Percentiles rank a stretch among this genome's conserved stretches.
Conservation (phyloP, 1,140 invertebrate species). For the Drosophila dunni region DNA sequence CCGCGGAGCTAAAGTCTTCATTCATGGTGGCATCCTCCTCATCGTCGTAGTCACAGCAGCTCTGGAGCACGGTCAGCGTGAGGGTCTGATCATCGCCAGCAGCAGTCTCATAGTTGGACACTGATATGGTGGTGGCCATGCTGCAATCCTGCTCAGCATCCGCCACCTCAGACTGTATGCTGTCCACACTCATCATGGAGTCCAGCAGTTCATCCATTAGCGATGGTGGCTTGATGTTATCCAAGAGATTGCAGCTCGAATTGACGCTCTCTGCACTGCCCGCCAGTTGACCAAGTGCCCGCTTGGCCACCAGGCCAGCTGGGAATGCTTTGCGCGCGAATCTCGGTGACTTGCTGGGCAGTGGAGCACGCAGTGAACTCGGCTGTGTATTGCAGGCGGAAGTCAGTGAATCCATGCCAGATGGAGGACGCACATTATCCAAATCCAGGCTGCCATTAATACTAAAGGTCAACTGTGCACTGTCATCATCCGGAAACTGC, state of each 20-base stretch:
- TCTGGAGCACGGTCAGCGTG: constrained; percentile 71
- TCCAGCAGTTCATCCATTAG: constrained; percentile 91
- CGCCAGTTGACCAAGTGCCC: constrained; percentile 86
- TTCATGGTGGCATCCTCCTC: constrained; percentile 85
- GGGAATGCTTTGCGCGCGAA: constrained; percentile 88
- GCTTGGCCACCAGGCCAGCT: constrained; percentile 88
- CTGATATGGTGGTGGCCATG: constrained; percentile 77
- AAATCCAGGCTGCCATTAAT: constrained; percentile 87
- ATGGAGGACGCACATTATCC: constrained; percentile 92
- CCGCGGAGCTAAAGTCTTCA: constrained; percentile 87
- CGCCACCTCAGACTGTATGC: constrained; percentile 91
- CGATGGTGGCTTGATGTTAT: constrained; percentile 93
- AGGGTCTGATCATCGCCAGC: constrained; percentile 86
- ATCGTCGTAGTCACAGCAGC: constrained; percentile 76
- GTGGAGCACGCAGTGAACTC: constrained; percentile 72
- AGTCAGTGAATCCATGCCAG: constrained; percentile 87
- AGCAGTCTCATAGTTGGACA: constrained; percentile 82
- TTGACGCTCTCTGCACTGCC: constrained; percentile 85
- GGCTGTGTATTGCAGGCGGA: constrained; percentile 70
- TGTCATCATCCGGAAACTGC: constrained; percentile 41
- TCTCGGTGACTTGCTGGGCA: constrained; percentile 73
- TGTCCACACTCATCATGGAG: constrained; percentile 93
- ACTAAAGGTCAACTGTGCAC: constrained; percentile 86
- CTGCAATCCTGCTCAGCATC: constrained; percentile 85
- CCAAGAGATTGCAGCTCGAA: constrained; percentile 87